Evolutionary conservation across 2,113 vertebrate genomes (phyloP).

Genomic region (Malurus alboscapulatus): DNA sequence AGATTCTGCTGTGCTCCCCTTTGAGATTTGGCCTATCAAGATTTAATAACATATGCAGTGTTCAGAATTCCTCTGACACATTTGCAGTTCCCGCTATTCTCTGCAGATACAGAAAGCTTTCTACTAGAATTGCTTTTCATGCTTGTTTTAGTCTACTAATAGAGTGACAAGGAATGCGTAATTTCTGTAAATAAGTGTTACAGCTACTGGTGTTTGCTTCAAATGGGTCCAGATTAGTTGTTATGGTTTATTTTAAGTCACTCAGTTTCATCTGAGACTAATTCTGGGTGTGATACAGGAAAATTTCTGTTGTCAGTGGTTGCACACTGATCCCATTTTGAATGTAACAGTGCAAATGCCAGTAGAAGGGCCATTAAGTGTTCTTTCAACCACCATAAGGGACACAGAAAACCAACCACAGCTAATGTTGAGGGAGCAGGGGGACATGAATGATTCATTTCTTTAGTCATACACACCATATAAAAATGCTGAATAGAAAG

Average conservation of each 20-base stretch:
- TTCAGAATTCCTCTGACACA: background rate
- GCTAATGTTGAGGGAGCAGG: background rate
- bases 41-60: background rate
- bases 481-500: background rate
- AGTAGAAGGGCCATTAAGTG: background rate
- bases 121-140: background rate
- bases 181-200: background rate
- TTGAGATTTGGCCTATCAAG: background rate
- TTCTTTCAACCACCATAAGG: background rate
- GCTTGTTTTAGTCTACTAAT: background rate
- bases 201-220: background rate
- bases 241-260: conserved; percentile 24
- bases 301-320: background rate
- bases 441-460: background rate
- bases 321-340: background rate
- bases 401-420: background rate
- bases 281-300: background rate
- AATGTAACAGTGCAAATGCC: background rate
- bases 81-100: background rate
- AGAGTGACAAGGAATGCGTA: background rate
- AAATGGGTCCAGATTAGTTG: background rate
- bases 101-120: background rate
- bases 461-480: accelerated
- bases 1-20: background rate
- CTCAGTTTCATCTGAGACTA: conserved; percentile 2